Evolutionary conservation across 37 sponge, comb jelly and placozoan genomes (phyloP).

Genomic region (Geodia barretti): DNA sequence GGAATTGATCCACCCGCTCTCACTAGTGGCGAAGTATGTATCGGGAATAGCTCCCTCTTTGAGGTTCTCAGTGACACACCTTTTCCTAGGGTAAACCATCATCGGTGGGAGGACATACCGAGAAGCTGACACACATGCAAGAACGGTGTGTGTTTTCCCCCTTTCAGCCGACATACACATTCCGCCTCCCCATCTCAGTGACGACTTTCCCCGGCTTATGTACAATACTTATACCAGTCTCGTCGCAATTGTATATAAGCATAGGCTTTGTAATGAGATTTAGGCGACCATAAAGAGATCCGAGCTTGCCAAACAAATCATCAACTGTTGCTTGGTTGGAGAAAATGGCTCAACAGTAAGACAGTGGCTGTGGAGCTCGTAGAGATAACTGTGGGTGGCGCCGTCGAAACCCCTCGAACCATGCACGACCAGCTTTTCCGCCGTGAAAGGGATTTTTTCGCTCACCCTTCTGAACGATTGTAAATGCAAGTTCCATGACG

Average conservation of each 20-base stretch:
- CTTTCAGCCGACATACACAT: conserved; percentile 61
- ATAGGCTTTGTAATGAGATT: conserved; percentile 65
- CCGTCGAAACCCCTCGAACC: conserved; percentile 47
- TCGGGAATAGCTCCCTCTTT: conserved; percentile 41
- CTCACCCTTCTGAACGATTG: conserved; percentile 27
- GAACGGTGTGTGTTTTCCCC: conserved; percentile 60
- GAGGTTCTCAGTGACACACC: conserved; percentile 31
- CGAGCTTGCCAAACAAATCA: conserved; percentile 58
- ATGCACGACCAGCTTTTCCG: conserved; percentile 45
- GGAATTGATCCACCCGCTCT: conserved; percentile 67
- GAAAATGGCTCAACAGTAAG: conserved; percentile 38
- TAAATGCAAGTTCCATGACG: conserved; percentile 44
- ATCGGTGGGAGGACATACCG: conserved; percentile 51
- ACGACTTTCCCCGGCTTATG: conserved; percentile 48
- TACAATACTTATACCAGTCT: conserved; percentile 38
- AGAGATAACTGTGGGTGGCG: conserved; percentile 29
- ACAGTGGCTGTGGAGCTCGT: conserved; percentile 49
- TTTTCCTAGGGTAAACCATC: conserved; percentile 62
- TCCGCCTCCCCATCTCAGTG: conserved; percentile 32
- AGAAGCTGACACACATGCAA: conserved; percentile 58
- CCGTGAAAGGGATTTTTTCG: conserved; percentile 41
- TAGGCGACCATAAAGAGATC: conserved; percentile 43
- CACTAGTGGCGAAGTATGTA: conserved; percentile 48
- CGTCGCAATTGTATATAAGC: conserved; percentile 62
- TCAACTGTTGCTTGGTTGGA: conserved; percentile 38